Base-by-base conservation (phyloP, 2,113 vertebrate genomes). In the Gopherus flavomarginatus region DNA sequence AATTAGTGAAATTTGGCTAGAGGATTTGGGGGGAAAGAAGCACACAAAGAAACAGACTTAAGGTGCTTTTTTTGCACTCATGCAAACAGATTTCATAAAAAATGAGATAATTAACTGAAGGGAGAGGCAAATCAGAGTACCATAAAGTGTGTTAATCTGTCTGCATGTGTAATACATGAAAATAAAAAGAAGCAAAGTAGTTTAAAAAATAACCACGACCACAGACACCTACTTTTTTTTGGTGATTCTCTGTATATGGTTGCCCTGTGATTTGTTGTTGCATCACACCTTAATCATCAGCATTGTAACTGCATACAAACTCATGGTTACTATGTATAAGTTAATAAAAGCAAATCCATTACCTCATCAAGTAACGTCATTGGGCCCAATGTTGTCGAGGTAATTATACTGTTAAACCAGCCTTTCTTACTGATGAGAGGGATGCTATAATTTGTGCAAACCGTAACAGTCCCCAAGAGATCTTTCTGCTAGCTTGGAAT, bases 51-150 rank as follows among this genome's bases (percentile, higher is more conserved):
- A 87, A 49, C 2, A 53, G 84, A 81, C 49, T n/a, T 8, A 24
- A 87, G 93, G 35, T 94, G 62, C 35, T 26, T 95, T 89, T 89
- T 95, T 95, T 65, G 47, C 80, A 57, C 82, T 87, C 19, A n/a
- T 31, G 79, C 57, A 92, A 90, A 62, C 27, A 85, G 56, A 65
- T 89, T 95, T 94, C 89, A 85, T 16, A 38, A 72, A 72, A 72
- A 38, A 21, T 16, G 14, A 56, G 85, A 87, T 8, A 75, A 27
- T 17, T 85, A 1, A 0, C 29, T 54, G 52, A 90, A 86, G 31
- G 8, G 75, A 29, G 27, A 62, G 78, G 21, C 19, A 8, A 21
- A 8, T 69, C 35, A 38, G 65, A 72, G 16, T 21, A 9, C 31
- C 35, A 65, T 8, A n/a, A 69, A n/a, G 47, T 90, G 88, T 79